Evolutionary conservation across 2,888 invertebrate species (phyloP).

Genomic region (Orchestes rusci): DNA sequence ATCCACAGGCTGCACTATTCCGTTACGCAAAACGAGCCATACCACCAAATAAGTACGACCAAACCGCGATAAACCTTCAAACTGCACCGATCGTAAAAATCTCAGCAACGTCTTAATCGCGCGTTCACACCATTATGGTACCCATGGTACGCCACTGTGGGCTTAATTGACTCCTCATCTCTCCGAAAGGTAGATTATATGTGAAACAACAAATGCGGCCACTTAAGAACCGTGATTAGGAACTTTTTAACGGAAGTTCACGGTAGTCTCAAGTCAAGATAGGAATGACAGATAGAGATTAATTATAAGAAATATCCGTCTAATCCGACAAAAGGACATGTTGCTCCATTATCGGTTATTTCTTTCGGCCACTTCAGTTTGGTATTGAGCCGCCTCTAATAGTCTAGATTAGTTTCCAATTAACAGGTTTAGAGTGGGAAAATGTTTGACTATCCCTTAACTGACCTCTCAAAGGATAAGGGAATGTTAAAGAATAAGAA

Average conservation of each 20-base stretch:
- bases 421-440: no score
- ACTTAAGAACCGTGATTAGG: conserved; percentile 24
- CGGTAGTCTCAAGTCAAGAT: conserved; percentile 22
- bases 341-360: conserved; percentile 22
- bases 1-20: no score
- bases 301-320: conserved; percentile 24
- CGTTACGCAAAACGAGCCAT: no score
- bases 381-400: conserved; percentile 17
- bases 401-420: conserved; percentile 22
- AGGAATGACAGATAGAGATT: conserved; percentile 25
- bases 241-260: conserved; percentile 24
- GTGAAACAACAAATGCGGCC: conserved; percentile 22
- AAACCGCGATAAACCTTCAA: no score
- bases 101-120: no score
- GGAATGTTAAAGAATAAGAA: no score
- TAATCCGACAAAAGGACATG: conserved; percentile 24
- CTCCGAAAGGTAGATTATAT: conserved; percentile 23
- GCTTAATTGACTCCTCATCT: conserved; percentile 25
- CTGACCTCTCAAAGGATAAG: no score
- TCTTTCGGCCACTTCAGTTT: conserved; percentile 16
- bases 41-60: no score
- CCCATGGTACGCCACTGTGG: no score
- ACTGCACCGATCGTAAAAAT: no score
- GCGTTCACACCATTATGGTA: no score
- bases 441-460: no score